Evolutionary conservation across 2,113 vertebrate genomes (phyloP), one percentile per base, ranked within the genome.

Genomic region (Serranochromis macrocephalus): DNA sequence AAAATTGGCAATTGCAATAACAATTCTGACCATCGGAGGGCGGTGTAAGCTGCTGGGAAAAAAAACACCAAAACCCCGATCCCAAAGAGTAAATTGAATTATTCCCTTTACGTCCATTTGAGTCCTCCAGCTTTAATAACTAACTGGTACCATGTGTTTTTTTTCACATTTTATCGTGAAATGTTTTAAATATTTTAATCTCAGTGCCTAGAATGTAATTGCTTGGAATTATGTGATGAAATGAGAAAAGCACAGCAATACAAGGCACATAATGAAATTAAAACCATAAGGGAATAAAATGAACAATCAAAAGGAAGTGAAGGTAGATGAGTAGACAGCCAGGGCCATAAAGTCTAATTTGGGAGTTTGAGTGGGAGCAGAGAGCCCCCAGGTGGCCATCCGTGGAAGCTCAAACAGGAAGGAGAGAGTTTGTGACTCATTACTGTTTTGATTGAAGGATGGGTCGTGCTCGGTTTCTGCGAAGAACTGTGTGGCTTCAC

Each of bases 301-400:
- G 31, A 51, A 19, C 16, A 36, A 81, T 63, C 55, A 38, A 49
- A 21, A 21, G n/a, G 53, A 38, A 83, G 51, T 19, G 7, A 75
- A 81, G 55, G 5, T 66, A 14, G 38, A 57, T 38, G 66, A 61
- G 82, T 40, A 66, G 61, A 87, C 11, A 68, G 53, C 13, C 45
- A 57, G 14, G 17, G 31, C 58, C 17, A 85, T 88, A 26, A 78
- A 68, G 81, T 73, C 19, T 68, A 14, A 85, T 84, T 58, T 83
- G 40, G 10, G 31, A n/a, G 33, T 66, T 88, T 83, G 38, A 82
- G 84, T 90, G 87, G 90, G 85, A 85, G 78, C 36, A 80, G 47
- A 88, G 89, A 75, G 94, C 88, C 93, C 91, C 89, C 92, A 90
- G 54, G 90, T 94, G 92, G 93, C 83, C 86, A 87, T 14, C 26